phyloP scores from a whole-genome alignment of 2,888 invertebrate genomes.

The Loripinus fragilis region DNA sequence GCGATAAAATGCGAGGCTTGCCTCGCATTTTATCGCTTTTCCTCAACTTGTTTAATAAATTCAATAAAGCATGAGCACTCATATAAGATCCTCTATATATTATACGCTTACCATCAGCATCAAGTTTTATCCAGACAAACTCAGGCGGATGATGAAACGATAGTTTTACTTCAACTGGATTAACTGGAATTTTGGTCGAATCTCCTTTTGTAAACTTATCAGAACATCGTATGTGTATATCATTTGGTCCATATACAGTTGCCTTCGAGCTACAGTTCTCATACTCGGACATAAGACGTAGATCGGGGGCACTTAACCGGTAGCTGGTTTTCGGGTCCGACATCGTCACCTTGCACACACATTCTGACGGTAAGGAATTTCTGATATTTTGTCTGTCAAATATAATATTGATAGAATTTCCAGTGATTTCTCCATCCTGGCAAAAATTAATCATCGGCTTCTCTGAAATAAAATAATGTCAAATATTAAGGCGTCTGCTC shows the following conservation, averaged over 20 bases:
- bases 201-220: background rate
- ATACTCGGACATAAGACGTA: background rate
- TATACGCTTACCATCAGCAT: background rate
- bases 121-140: slow-evolving; percentile 4
- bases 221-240: background rate
- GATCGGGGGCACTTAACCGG: background rate
- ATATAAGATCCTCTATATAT: too few species aligned
- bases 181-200: background rate
- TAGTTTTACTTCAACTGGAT: background rate
- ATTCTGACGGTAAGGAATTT: background rate
- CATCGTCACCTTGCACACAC: background rate
- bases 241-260: background rate
- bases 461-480: background rate
- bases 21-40: background rate
- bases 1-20: background rate
- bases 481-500: too few species aligned
- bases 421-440: background rate
- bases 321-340: background rate
- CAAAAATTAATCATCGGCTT: background rate
- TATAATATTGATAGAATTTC: background rate
- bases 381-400: background rate
- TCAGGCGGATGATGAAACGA: background rate
- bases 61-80: background rate
- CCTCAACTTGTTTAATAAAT: background rate
- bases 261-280: background rate